These are phyloP conservation scores for Daboia siamensis DNA, from an alignment of 2,113 vertebrate species.

Conservation along the genomic window DNA sequence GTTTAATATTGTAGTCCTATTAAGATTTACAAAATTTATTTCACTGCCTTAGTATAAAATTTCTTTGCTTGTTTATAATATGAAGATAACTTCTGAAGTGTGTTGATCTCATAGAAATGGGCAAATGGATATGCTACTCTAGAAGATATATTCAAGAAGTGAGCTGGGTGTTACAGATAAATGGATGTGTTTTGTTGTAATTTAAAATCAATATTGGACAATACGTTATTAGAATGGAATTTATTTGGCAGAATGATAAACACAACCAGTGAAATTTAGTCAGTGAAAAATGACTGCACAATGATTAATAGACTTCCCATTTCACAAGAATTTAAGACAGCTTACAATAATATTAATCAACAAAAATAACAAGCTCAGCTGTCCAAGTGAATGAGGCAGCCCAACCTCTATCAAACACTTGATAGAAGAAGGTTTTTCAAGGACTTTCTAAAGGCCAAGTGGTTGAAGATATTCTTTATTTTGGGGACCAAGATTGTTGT, in stretches of 20 bases:
- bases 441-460: background rate
- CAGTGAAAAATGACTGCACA: background rate
- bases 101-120: background rate
- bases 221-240: background rate
- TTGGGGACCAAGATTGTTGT: background rate
- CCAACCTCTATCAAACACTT: background rate
- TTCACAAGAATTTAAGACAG: background rate
- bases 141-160: background rate
- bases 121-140: background rate
- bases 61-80: background rate
- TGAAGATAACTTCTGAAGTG: background rate
- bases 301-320: background rate
- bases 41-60: background rate
- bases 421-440: background rate
- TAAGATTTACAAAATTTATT: background rate
- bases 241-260: background rate
- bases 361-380: background rate
- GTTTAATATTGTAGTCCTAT: background rate
- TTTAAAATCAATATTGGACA: background rate
- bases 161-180: background rate
- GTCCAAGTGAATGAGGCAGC: background rate
- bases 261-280: background rate
- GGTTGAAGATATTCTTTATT: background rate
- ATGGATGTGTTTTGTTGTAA: background rate
- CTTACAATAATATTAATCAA: background rate